Base-by-base conservation (phyloP, 1,140 invertebrate genomes). In the Polyergus mexicanus region DNA sequence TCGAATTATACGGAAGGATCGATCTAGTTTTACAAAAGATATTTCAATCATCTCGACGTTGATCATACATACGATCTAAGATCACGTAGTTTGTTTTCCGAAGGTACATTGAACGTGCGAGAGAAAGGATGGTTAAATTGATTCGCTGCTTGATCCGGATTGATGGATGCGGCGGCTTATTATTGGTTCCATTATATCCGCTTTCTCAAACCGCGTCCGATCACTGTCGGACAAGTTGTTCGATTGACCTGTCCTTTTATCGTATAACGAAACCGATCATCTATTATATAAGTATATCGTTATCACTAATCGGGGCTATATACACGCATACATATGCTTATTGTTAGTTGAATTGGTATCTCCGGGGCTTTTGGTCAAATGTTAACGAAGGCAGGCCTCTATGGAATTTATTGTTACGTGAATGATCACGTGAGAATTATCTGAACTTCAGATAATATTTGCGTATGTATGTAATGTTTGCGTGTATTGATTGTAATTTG, bases 161-260 rank as follows among this genome's bases (percentile, higher is more conserved):
- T 94, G 93, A 93, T 93, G 89, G 91, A 94, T 92, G 86, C 68
- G 85, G 68, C 60, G 85, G 83, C 84, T 89, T 89, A 94, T 93
- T 92, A 94, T 94, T 90, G 91, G 65, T 91, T 89, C 88, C 88
- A 91, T 92, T 93, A 91, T 89, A 92, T 86, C 86, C 85, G 91
- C 89, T 92, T 93, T 88, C 92, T 93, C 86, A 89, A 83, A 62
- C 85, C 75, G 51, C 72, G 32, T 41, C 69, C 75, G 78, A 80
- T 65, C 90, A 80, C 19, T 83, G 71, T 69, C 71, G 89, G 88
- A 92, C 90, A 92, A 93, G 92, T 88, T 90, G 89, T 76, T 90
- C 85, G 88, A 89, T 90, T 81, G 83, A 84, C 86, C 88, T 89
- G 58, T 88, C 80, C 68, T 84, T 80, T 65, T 56, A 77, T 54